Percentiles rank a stretch among this genome's conserved stretches.
phyloP scores from a whole-genome alignment of 2,113 vertebrate species.

The Lipotes vexillifer region DNA sequence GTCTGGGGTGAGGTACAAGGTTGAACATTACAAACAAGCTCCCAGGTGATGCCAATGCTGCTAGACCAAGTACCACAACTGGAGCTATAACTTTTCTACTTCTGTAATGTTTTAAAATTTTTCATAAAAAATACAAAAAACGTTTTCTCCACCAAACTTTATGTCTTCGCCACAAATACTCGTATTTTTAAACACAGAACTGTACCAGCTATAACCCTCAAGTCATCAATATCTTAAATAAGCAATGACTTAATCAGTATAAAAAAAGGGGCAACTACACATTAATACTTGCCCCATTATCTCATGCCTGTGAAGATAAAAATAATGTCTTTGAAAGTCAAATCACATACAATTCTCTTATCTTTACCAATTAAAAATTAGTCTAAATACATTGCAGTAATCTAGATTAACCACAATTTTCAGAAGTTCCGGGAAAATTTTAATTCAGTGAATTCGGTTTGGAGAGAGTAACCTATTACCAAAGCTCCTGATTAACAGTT shows the following conservation, averaged over 20 bases:
- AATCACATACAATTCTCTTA: not conserved
- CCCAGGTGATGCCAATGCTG: not conserved
- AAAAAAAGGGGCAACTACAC: not conserved
- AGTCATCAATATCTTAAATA: not conserved
- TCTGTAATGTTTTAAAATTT: not conserved
- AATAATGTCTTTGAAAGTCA: not conserved
- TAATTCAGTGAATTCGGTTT: not conserved
- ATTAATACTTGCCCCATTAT: not conserved
- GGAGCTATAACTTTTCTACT: not conserved
- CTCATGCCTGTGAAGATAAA: not conserved
- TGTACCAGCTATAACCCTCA: not conserved
- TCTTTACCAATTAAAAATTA: not conserved
- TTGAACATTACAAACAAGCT: not conserved
- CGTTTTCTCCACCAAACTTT: not conserved
- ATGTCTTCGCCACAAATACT: not conserved
- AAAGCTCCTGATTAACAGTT: not conserved
- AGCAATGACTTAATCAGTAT: not conserved
- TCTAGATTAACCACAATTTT: not conserved
- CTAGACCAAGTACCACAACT: not conserved
- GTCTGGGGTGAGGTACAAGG: not conserved
- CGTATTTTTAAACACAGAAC: conserved; percentile 9
- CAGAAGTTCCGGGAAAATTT: not conserved
- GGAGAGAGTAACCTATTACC: not conserved
- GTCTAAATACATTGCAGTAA: not conserved
- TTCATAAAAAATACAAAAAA: not conserved